Conservation (phyloP, 2,113 vertebrate genomes). For the Rousettus leschenaultii region DNA sequence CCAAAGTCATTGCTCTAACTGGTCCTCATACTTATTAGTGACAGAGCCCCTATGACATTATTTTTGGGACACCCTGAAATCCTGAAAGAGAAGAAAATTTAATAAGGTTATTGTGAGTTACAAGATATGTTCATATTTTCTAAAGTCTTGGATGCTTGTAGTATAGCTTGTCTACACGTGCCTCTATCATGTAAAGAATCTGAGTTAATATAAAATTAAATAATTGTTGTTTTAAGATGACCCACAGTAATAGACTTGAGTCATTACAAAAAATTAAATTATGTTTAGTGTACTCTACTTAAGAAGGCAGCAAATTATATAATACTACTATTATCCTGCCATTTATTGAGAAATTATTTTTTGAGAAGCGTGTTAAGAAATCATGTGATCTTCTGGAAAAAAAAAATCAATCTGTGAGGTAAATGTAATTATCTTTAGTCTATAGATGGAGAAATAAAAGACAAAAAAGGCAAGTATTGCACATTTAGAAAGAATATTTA, state of each 20-base stretch:
- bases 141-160: background rate
- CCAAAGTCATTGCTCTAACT: background rate
- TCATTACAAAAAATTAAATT: constrained; percentile 1
- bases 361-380: constrained; percentile 17
- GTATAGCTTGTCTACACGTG: background rate
- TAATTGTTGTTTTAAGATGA: constrained; percentile 30
- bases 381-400: background rate
- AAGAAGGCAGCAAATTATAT: constrained; percentile 5
- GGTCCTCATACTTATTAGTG: background rate
- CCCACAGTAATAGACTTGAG: background rate
- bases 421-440: background rate
- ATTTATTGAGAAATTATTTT: background rate
- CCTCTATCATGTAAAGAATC: background rate
- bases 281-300: background rate
- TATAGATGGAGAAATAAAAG: background rate
- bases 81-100: background rate
- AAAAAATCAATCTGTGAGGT: background rate
- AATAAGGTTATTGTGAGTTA: background rate
- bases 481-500: background rate
- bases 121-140: background rate
- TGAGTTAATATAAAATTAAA: background rate
- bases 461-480: background rate
- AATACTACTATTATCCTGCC: background rate
- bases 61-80: background rate
- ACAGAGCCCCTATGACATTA: background rate